A percentile compares a stretch with the other conserved stretches of the same genome.
These are phyloP conservation scores for Corythucha ciliata DNA, from an alignment of 2,888 invertebrate genomes.

Conservation along the genomic window DNA sequence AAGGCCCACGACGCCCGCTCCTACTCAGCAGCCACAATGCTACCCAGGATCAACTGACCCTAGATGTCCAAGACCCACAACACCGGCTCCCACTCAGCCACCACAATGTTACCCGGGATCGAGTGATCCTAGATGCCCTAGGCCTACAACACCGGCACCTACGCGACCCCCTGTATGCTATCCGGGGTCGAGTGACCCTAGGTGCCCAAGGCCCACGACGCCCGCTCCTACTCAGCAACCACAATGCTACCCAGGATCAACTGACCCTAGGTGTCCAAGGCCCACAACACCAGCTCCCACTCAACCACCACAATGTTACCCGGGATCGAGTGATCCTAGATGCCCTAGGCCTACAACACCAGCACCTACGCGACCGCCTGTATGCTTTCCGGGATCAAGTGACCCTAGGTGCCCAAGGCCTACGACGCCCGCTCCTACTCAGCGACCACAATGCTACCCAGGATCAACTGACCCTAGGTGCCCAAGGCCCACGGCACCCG, in stretches of 20 bases:
- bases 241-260: conserved; percentile 40
- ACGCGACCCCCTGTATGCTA: conserved; percentile 37
- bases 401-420: conserved; percentile 41
- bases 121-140: conserved; percentile 42
- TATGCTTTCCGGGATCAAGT: conserved; percentile 40
- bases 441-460: conserved; percentile 40
- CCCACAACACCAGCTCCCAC: background rate
- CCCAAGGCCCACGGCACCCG: conserved; percentile 26
- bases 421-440: conserved; percentile 37
- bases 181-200: conserved; percentile 41
- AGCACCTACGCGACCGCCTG: conserved; percentile 30
- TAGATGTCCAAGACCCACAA: conserved; percentile 38
- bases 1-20: conserved; percentile 32
- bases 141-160: conserved; percentile 36
- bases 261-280: conserved; percentile 41
- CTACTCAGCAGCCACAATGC: conserved; percentile 36
- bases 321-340: conserved; percentile 41
- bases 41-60: conserved; percentile 42
- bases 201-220: too few relatives aligned
- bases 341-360: conserved; percentile 37
- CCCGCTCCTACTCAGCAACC: too few relatives aligned
- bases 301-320: conserved; percentile 38
- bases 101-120: conserved; percentile 39
- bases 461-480: conserved; percentile 37
- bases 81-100: conserved; percentile 30